Conservation (phyloP, 2,113 vertebrate species). For the Pachycephala philippinensis region DNA sequence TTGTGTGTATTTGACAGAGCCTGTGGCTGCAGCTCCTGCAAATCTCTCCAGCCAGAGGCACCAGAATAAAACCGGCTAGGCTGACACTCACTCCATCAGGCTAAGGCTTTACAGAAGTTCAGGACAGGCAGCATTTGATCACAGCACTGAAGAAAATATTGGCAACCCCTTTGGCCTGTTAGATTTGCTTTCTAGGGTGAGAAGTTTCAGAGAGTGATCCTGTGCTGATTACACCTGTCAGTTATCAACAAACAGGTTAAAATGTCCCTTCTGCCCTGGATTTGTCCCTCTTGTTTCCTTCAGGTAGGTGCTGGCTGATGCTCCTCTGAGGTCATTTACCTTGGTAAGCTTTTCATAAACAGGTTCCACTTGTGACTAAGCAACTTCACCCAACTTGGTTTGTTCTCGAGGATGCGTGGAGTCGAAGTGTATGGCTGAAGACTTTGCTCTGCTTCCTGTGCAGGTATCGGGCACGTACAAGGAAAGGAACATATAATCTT, state of each 20-base stretch:
- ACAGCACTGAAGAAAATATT: neutral
- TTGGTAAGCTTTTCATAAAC: neutral
- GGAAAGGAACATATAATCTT: neutral
- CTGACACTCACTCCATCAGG: neutral
- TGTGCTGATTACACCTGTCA: neutral
- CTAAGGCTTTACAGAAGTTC: neutral
- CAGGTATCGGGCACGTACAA: neutral
- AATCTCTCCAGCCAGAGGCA: neutral
- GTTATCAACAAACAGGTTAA: neutral
- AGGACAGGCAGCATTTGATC: neutral
- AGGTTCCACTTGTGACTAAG: neutral
- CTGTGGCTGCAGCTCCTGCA: neutral
- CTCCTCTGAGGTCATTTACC: neutral
- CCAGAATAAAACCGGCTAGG: neutral
- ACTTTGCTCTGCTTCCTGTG: neutral
- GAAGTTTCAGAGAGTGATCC: neutral
- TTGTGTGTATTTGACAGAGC: neutral
- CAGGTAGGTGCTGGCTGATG: neutral
- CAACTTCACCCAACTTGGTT: neutral
- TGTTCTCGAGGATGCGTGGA: fast-evolving
- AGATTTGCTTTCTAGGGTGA: neutral
- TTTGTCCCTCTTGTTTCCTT: neutral
- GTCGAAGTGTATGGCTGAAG: neutral
- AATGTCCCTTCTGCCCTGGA: neutral
- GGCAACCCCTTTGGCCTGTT: neutral